Evolutionary conservation across 2,888 invertebrate genomes (phyloP).

Genomic region (Drosophila leonis): DNA sequence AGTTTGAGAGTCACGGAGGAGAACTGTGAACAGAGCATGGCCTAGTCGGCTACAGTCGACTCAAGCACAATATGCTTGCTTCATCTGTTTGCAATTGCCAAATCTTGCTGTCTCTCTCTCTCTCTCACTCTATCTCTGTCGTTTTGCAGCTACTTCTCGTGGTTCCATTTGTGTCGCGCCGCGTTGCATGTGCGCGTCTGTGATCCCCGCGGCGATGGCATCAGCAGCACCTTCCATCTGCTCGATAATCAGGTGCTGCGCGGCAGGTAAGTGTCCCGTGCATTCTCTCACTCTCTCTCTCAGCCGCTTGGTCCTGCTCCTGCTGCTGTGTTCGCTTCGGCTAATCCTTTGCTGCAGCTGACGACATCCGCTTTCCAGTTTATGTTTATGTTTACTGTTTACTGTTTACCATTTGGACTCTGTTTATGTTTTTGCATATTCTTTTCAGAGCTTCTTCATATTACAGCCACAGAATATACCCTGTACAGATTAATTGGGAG

Average conservation of each 20-base stretch:
- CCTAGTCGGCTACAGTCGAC: background rate
- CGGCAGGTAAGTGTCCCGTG: slow-evolving; percentile 84
- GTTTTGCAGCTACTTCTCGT: slow-evolving; percentile 87
- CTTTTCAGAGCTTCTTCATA: background rate
- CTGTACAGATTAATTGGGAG: background rate
- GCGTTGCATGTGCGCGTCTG: slow-evolving; percentile 87
- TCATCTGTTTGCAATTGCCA: slow-evolving; percentile 6
- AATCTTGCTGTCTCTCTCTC: no score
- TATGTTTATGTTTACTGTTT: slow-evolving; percentile 16
- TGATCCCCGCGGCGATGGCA: slow-evolving; percentile 88
- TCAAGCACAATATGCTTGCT: background rate
- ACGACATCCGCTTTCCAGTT: slow-evolving; percentile 16
- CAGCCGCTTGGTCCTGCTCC: background rate
- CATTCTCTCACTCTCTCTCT: no score
- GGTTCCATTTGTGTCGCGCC: slow-evolving; percentile 87
- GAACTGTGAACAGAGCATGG: slow-evolving; percentile 4
- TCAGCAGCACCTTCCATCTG: slow-evolving; percentile 87
- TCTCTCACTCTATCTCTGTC: slow-evolving; percentile 16
- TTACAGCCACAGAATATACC: background rate
- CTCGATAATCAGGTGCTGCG: slow-evolving; percentile 87
- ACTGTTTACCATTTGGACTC: slow-evolving; percentile 15
- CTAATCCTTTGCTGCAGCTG: slow-evolving; percentile 29
- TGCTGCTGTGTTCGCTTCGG: background rate
- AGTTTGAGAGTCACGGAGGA: background rate
- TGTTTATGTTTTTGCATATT: slow-evolving; percentile 16